These are phyloP conservation scores for Hybos culiciformis DNA, from an alignment of 2,888 invertebrate species.

Conservation along the genomic window DNA sequence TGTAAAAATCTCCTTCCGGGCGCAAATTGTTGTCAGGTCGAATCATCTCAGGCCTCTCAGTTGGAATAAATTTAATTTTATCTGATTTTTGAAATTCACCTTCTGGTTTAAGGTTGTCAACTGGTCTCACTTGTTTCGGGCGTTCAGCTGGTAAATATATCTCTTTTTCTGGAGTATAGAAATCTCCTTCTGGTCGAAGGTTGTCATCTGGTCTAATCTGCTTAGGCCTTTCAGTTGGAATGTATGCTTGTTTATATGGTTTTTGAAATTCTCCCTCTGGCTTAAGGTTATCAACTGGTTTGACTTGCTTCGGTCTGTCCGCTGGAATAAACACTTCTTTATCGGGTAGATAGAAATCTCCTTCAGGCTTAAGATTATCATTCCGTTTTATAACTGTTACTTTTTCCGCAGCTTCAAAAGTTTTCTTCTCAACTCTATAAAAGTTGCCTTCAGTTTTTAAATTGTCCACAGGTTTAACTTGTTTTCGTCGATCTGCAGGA, in stretches of 20 bases:
- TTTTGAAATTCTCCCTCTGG: constrained; percentile 44
- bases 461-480: constrained; percentile 45
- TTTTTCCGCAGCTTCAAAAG: constrained; percentile 34
- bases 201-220: constrained; percentile 41
- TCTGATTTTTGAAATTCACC: constrained; percentile 36
- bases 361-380: constrained; percentile 35
- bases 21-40: constrained; percentile 34
- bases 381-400: constrained; percentile 31
- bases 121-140: constrained; percentile 41
- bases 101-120: constrained; percentile 50
- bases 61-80: constrained; percentile 37
- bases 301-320: constrained; percentile 34
- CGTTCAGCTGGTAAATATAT: constrained; percentile 37
- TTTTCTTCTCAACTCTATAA: constrained; percentile 13
- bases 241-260: constrained; percentile 34
- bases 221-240: constrained; percentile 37
- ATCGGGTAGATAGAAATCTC: constrained; percentile 34
- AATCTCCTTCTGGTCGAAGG: constrained; percentile 41
- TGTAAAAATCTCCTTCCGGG: constrained; percentile 31
- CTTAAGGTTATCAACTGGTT: constrained; percentile 41
- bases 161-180: constrained; percentile 35
- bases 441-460: constrained; percentile 43
- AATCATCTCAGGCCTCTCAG: constrained; percentile 27
- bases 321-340: constrained; percentile 38
- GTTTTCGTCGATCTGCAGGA: constrained; percentile 42